These are phyloP conservation scores for Fistularia commersonii DNA, from an alignment of 2,797 vertebrate species.

Conservation along the genomic window DNA sequence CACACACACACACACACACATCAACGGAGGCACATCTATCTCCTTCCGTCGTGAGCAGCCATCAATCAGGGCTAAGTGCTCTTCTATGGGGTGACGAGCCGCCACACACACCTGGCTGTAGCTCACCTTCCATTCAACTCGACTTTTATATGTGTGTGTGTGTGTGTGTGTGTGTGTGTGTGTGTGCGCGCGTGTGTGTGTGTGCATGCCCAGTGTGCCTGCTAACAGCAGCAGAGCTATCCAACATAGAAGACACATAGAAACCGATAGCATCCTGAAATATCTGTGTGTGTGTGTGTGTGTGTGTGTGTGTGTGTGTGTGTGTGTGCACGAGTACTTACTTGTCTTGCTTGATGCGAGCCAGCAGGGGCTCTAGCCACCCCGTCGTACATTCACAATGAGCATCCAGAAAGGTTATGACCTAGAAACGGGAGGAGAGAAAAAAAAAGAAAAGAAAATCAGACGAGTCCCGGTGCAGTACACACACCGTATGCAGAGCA, in stretches of 20 bases:
- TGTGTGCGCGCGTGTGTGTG: slow-evolving; percentile 5
- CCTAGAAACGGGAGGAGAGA: slow-evolving; percentile 52
- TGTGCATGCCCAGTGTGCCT: slow-evolving; percentile 18
- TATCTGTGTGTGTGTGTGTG: slow-evolving; percentile 10
- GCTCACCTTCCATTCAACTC: no score
- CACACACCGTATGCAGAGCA: slow-evolving; percentile 16
- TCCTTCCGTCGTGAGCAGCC: slow-evolving; percentile 17
- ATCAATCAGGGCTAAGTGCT: slow-evolving; percentile 16
- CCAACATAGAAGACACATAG: no score
- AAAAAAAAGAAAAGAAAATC: neutral
- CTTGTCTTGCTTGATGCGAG: slow-evolving; percentile 96
- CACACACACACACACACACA: slow-evolving; percentile 3
- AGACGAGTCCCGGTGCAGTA: no score
- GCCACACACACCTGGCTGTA: no score
- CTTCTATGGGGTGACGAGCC: no score
- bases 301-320: slow-evolving; percentile 9
- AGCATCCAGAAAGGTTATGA: slow-evolving; percentile 97
- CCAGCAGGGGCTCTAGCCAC: slow-evolving; percentile 94
- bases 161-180: no score
- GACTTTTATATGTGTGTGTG: no score
- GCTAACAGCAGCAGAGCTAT: slow-evolving; percentile 28
- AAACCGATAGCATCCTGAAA: no score
- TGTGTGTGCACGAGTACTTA: slow-evolving; percentile 56
- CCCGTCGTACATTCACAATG: slow-evolving; percentile 97
- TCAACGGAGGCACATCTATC: neutral